phyloP scores from a whole-genome alignment of 2,888 invertebrate genomes.

The Lasius platythorax region DNA sequence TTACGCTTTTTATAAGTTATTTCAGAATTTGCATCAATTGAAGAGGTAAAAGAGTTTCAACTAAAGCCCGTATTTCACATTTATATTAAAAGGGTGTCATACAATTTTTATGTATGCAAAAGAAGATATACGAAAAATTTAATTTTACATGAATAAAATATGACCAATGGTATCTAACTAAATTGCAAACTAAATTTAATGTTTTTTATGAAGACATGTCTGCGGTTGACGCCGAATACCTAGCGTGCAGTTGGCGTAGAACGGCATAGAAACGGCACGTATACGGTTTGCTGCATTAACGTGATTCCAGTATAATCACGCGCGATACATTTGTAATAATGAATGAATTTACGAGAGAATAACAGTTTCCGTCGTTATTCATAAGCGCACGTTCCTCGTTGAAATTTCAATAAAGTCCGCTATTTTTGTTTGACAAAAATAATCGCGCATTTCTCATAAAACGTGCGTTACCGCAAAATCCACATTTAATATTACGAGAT shows the following conservation, averaged over 20 bases:
- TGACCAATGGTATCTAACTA: not conserved
- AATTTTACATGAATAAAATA: slow-evolving; percentile 13
- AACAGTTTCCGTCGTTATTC: slow-evolving; percentile 50
- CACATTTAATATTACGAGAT: slow-evolving; percentile 33
- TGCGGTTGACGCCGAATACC: slow-evolving; percentile 39
- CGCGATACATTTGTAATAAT: slow-evolving; percentile 67
- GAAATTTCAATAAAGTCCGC: slow-evolving; percentile 45
- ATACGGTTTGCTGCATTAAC: slow-evolving; percentile 72
- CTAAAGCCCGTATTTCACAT: not conserved
- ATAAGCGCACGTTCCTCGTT: slow-evolving; percentile 26
- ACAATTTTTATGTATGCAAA: not conserved
- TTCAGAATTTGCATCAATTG: not conserved
- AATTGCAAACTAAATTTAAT: slow-evolving; percentile 32
- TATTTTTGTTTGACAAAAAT: slow-evolving; percentile 41
- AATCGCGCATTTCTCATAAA: slow-evolving; percentile 39
- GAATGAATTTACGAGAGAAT: slow-evolving; percentile 65
- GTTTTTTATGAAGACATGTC: slow-evolving; percentile 45
- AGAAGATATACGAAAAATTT: not conserved
- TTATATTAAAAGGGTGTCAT: not conserved
- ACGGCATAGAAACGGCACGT: slow-evolving; percentile 71
- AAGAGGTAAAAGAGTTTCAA: not conserved
- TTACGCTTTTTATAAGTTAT: not conserved
- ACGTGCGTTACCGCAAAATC: slow-evolving; percentile 15
- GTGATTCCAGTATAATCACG: slow-evolving; percentile 74
- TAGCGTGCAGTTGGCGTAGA: slow-evolving; percentile 19